Conservation (phyloP, 2,113 vertebrate genomes). For the Xerus inauris region DNA sequence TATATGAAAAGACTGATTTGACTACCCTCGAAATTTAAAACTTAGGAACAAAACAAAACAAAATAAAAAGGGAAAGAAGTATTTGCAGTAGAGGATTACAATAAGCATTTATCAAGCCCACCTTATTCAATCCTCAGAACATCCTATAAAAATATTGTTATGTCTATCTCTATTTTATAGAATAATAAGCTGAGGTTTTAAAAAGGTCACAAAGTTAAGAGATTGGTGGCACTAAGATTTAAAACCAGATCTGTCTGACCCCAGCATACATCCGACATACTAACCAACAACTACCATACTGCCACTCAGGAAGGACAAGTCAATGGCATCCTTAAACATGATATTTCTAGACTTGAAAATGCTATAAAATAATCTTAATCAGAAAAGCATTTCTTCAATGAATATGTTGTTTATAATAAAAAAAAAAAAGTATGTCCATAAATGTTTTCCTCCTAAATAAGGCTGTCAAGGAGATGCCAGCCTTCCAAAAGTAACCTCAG, state of each 20-base stretch:
- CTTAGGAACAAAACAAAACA: background rate
- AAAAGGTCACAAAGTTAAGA: background rate
- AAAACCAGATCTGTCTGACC: background rate
- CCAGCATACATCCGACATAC: background rate
- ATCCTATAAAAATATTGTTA: background rate
- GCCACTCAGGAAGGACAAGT: background rate
- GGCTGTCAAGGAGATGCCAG: background rate
- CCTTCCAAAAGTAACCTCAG: background rate
- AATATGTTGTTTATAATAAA: background rate
- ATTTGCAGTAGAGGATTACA: background rate
- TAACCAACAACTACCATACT: background rate
- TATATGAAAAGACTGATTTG: background rate
- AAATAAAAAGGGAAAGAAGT: background rate
- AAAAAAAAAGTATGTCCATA: background rate
- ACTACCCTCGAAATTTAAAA: background rate
- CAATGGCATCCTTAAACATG: background rate
- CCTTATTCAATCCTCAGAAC: background rate
- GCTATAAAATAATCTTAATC: background rate
- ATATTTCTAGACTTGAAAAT: background rate
- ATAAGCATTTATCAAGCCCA: background rate
- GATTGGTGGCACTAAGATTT: background rate
- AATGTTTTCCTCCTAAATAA: background rate
- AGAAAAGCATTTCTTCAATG: background rate
- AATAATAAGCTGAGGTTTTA: background rate
- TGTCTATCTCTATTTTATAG: background rate